phyloP scores from a whole-genome alignment of 2,888 invertebrate species.

The Congeria kusceri region DNA sequence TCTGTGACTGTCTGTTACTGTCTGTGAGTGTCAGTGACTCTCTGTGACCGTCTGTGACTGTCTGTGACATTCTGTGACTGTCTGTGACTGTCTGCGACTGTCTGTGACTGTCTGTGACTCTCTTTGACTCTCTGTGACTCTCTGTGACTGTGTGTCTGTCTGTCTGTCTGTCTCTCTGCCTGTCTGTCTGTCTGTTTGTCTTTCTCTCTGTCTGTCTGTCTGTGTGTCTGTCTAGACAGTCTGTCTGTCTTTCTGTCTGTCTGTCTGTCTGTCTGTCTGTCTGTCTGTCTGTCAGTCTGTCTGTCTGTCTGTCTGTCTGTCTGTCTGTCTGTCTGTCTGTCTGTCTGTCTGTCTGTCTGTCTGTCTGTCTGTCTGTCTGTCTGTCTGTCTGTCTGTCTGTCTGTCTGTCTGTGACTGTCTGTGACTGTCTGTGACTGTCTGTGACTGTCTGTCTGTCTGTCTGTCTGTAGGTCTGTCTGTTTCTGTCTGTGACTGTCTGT shows the following conservation, averaged over 20 bases:
- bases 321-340: conserved; percentile 17
- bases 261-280: conserved; percentile 17
- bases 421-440: too few relatives aligned
- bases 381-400: neutral
- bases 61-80: too few relatives aligned
- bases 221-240: conserved; percentile 14
- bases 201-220: conserved; percentile 14
- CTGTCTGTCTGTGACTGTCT: too few relatives aligned
- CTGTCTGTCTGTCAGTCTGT: conserved; percentile 17
- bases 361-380: neutral
- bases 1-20: too few relatives aligned
- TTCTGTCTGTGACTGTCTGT: too few relatives aligned
- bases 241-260: conserved; percentile 15
- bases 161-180: too few relatives aligned
- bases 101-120: conserved; percentile 13
- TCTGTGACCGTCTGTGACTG: conserved; percentile 4
- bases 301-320: conserved; percentile 17
- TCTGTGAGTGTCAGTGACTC: conserved; percentile 5
- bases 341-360: conserved; percentile 17
- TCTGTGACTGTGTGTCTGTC: too few relatives aligned
- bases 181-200: conserved; percentile 16
- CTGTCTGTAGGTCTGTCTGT: neutral
- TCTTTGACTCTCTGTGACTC: conserved; percentile 6
- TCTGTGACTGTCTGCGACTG: too few relatives aligned
- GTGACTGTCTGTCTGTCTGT: too few relatives aligned